phyloP scores from a whole-genome alignment of 2,888 invertebrate species.

The Polia nebulosa region DNA sequence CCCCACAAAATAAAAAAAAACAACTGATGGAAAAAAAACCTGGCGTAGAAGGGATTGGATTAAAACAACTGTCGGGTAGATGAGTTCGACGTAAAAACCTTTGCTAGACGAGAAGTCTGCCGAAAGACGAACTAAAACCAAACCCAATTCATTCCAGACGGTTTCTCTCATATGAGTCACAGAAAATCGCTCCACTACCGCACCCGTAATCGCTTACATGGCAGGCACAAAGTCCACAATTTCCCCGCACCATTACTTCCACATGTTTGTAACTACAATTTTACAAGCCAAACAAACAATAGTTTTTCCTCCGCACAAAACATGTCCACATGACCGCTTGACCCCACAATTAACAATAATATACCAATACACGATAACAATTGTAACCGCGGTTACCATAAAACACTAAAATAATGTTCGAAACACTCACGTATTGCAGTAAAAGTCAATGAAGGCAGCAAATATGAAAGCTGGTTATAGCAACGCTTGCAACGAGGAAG shows the following conservation, averaged over 20 bases:
- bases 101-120: not conserved
- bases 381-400: constrained; percentile 13
- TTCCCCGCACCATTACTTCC: constrained; percentile 8
- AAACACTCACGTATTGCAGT: constrained; percentile 30
- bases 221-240: not conserved
- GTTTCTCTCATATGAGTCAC: not conserved
- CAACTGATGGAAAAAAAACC: too few relatives aligned
- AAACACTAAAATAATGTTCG: constrained; percentile 26
- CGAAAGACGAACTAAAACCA: not conserved
- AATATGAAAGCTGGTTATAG: constrained; percentile 17
- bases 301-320: not conserved
- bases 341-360: constrained; percentile 15
- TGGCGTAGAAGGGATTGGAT: not conserved
- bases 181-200: not conserved
- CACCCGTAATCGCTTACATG: constrained; percentile 3
- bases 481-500: not conserved
- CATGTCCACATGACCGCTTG: constrained; percentile 14
- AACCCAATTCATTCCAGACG: too few relatives aligned
- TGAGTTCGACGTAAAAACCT: not conserved
- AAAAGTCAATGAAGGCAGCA: constrained; percentile 40
- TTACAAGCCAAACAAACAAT: constrained; percentile 19
- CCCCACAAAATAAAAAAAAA: too few relatives aligned
- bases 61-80: not conserved
- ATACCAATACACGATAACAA: constrained; percentile 24
- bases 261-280: constrained; percentile 13